Conservation (phyloP, 2,113 vertebrate species). For the Balaenoptera acutorostrata region DNA sequence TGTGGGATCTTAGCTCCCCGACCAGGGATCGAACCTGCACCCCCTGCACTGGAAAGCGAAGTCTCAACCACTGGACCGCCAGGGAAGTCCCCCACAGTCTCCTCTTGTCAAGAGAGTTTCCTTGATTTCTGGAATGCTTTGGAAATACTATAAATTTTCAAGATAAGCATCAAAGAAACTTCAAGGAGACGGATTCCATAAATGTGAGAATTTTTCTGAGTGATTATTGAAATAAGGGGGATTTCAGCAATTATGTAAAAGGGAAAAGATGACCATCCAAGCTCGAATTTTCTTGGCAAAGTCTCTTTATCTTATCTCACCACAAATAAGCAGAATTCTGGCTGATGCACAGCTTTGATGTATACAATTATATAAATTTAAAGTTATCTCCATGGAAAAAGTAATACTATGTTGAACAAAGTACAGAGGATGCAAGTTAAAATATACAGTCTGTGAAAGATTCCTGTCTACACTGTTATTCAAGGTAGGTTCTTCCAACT, state of each 20-base stretch:
- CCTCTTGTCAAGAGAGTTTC: slow-evolving; percentile 38
- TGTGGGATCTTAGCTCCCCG: no score
- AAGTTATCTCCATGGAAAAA: slow-evolving; percentile 61
- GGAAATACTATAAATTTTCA: slow-evolving; percentile 24
- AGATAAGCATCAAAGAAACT: slow-evolving; percentile 2
- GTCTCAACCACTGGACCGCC: no score
- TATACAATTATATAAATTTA: slow-evolving; percentile 65
- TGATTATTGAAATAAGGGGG: slow-evolving; percentile 20
- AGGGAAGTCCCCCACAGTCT: neutral
- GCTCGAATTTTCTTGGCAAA: neutral
- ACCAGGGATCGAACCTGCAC: no score
- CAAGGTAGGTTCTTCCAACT: slow-evolving; percentile 78
- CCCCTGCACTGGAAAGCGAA: no score
- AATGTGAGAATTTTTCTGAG: neutral
- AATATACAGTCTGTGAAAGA: slow-evolving; percentile 65
- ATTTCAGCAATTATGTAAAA: neutral
- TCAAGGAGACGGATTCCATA: slow-evolving; percentile 7
- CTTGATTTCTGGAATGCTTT: slow-evolving; percentile 43
- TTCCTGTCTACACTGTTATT: slow-evolving; percentile 70
- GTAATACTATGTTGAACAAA: slow-evolving; percentile 65
- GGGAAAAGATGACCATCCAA: neutral
- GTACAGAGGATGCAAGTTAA: slow-evolving; percentile 62
- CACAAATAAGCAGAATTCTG: slow-evolving; percentile 39
- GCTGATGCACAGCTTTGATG: slow-evolving; percentile 55
- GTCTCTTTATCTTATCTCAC: neutral